Percentiles rank a stretch among this genome's conserved stretches.
Conservation (phyloP, 2,888 invertebrate genomes). For the Torymus tubicola region DNA sequence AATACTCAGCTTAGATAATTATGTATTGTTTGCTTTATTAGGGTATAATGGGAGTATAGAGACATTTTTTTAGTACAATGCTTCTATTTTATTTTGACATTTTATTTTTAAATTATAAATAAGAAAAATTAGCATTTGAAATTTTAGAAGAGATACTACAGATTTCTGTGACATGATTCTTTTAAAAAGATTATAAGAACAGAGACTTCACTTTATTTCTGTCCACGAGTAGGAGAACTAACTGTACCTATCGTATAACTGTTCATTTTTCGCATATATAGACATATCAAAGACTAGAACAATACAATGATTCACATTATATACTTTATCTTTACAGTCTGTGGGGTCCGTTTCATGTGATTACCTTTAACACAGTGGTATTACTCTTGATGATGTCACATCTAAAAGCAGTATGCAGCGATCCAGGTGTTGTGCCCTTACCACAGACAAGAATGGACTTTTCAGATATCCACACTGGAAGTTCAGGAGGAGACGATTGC, state of each 20-base stretch:
- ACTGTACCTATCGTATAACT: constrained; percentile 28
- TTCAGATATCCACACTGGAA: constrained; percentile 86
- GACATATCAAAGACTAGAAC: background rate
- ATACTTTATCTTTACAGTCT: constrained; percentile 79
- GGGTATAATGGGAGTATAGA: too few relatives aligned
- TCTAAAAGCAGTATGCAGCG: constrained; percentile 90
- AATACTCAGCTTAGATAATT: too few relatives aligned
- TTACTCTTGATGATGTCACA: constrained; percentile 87
- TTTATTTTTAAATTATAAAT: too few relatives aligned
- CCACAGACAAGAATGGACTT: constrained; percentile 86
- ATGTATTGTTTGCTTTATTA: too few relatives aligned
- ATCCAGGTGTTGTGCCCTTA: constrained; percentile 91
- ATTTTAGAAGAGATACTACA: background rate
- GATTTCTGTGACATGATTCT: background rate
- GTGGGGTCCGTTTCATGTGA: constrained; percentile 89
- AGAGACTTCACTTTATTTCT: too few relatives aligned
- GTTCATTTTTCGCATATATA: constrained; percentile 7
- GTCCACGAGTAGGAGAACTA: background rate
- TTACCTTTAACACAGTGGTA: constrained; percentile 87
- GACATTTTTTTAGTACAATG: too few relatives aligned
- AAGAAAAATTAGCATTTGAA: background rate
- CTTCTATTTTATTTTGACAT: too few relatives aligned
- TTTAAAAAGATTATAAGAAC: too few relatives aligned
- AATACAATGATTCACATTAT: background rate
- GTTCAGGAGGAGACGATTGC: constrained; percentile 74